Evolutionary conservation across 2,888 invertebrate genomes (phyloP).

Genomic region (Drosophila rellima): DNA sequence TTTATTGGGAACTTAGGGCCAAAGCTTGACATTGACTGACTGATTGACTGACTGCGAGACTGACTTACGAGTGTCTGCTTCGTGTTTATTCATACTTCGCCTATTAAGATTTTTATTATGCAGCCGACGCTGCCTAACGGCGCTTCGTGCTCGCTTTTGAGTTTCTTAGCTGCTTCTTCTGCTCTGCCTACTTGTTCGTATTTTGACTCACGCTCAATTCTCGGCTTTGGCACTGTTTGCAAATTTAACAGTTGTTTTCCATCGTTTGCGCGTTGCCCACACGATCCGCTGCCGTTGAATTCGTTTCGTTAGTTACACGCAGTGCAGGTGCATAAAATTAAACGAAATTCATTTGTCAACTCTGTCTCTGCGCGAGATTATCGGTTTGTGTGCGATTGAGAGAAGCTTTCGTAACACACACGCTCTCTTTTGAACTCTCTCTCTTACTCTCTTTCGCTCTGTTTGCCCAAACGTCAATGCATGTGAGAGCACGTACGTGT

Average conservation of each 20-base stretch:
- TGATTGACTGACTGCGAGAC: constrained; percentile 7
- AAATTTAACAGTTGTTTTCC: constrained; percentile 67
- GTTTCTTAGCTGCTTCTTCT: constrained; percentile 39
- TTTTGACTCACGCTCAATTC: constrained; percentile 58
- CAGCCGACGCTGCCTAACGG: constrained; percentile 61
- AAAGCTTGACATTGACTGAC: constrained; percentile 60
- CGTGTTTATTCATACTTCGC: constrained; percentile 44
- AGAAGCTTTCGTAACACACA: constrained; percentile 4
- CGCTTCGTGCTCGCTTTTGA: constrained; percentile 45
- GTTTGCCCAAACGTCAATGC: constrained; percentile 36
- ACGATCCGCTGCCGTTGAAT: constrained; percentile 54
- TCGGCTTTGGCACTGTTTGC: constrained; percentile 55
- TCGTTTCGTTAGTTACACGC: constrained; percentile 28
- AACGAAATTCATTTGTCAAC: constrained; percentile 13
- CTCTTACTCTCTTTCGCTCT: background rate
- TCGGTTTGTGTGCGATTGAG: constrained; percentile 2
- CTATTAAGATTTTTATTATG: constrained; percentile 45
- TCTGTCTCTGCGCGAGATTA: constrained; percentile 15
- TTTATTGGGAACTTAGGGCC: constrained; percentile 33
- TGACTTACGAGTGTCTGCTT: constrained; percentile 20
- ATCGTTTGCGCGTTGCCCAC: constrained; percentile 57
- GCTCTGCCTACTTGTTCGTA: constrained; percentile 9
- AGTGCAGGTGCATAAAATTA: constrained; percentile 42
- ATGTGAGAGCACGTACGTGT: constrained; percentile 5
- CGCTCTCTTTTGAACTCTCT: background rate